Conservation (phyloP, 2,888 invertebrate species). For the Monoplex corrugatus region DNA sequence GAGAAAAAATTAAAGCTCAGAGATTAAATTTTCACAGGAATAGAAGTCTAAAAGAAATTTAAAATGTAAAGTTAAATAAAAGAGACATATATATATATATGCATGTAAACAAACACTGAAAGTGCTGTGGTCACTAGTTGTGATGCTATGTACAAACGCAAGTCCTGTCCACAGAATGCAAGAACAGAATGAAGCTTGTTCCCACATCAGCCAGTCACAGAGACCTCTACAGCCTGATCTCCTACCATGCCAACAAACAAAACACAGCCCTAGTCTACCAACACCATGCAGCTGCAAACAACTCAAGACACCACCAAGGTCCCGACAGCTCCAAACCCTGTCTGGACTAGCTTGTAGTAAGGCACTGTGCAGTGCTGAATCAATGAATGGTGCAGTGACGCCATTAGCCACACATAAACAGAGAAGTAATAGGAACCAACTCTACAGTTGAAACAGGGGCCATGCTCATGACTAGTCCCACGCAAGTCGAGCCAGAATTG, state of each 20-base stretch:
- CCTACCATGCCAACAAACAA: constrained; percentile 19
- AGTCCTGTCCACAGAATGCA: too few species aligned
- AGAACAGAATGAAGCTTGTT: too few species aligned
- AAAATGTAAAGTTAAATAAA: too few species aligned
- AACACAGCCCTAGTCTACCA: constrained; percentile 1
- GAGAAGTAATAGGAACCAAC: constrained; percentile 7
- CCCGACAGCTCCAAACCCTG: neutral
- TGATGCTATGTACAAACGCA: too few species aligned
- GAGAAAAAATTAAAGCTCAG: too few species aligned
- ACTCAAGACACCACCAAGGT: neutral
- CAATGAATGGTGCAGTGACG: constrained; percentile 38
- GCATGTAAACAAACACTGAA: too few species aligned
- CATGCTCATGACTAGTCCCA: constrained; percentile 19
- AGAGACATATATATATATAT: too few species aligned
- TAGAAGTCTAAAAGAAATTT: too few species aligned
- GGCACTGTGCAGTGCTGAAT: neutral
- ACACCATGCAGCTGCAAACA: neutral
- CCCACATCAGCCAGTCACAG: too few species aligned
- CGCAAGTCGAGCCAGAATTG: neutral
- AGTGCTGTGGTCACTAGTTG: too few species aligned
- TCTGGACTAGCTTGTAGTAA: neutral
- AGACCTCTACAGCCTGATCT: neutral
- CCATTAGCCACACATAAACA: constrained; percentile 12
- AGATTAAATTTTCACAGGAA: too few species aligned
- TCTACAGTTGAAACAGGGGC: constrained; percentile 14